Evolutionary conservation across 2,888 invertebrate species (phyloP).

Genomic region (Hedya salicella): DNA sequence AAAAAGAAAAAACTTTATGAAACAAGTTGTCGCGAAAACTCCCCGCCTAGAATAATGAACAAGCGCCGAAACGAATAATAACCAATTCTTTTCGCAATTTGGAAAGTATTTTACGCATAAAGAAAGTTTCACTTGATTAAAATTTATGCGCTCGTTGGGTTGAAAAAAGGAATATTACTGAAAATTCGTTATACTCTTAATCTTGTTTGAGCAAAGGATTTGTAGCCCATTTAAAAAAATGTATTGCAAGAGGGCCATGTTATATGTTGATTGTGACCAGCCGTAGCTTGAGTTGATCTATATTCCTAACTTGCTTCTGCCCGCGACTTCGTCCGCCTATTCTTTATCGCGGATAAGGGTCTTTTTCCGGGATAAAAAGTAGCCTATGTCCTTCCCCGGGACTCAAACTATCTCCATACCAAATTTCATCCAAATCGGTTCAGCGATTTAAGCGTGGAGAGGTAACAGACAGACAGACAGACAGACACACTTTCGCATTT

Average conservation of each 20-base stretch:
- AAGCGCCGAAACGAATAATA: constrained; percentile 46
- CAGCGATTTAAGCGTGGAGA: too few relatives aligned
- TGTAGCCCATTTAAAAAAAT: constrained; percentile 1
- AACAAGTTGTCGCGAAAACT: constrained; percentile 46
- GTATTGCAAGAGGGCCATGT: constrained; percentile 13
- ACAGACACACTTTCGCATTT: too few relatives aligned
- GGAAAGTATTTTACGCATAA: constrained; percentile 29
- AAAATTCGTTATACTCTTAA: constrained; percentile 8
- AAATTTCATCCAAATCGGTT: too few relatives aligned
- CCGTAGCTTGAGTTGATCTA: too few relatives aligned
- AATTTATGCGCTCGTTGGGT: constrained; percentile 18
- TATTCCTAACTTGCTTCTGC: too few relatives aligned
- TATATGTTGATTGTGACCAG: too few relatives aligned
- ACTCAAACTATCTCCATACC: too few relatives aligned
- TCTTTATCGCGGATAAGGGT: too few relatives aligned
- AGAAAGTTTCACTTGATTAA: constrained; percentile 32
- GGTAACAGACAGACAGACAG: too few relatives aligned
- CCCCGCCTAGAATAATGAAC: constrained; percentile 50
- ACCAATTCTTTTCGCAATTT: constrained; percentile 39
- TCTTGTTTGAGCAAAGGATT: constrained; percentile 10
- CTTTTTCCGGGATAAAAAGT: too few relatives aligned
- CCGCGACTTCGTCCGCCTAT: too few relatives aligned
- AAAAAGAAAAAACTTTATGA: constrained; percentile 27
- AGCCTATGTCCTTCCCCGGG: too few relatives aligned
- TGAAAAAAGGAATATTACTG: background rate